These are phyloP conservation scores for Amphiduros pacificus DNA, from an alignment of 2,888 invertebrate species.

Conservation along the genomic window DNA sequence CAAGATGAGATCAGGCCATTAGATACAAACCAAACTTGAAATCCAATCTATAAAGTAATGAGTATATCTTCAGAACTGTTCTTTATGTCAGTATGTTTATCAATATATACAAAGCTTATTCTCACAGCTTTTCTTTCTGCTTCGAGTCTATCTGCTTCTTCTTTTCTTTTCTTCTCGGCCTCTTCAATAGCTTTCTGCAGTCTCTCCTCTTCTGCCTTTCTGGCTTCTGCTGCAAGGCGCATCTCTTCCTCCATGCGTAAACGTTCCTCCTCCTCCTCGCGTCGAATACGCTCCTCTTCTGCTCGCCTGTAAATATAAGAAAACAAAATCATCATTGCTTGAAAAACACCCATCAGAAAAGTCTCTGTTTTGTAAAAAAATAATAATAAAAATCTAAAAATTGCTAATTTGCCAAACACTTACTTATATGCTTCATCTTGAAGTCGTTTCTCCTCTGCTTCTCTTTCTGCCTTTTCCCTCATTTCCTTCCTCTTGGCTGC, in stretches of 20 bases:
- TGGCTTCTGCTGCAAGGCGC: slow-evolving; percentile 71
- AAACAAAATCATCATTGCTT: no score
- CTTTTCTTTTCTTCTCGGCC: slow-evolving; percentile 69
- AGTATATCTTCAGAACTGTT: no score
- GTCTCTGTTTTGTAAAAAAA: no score
- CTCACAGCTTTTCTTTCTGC: slow-evolving; percentile 47
- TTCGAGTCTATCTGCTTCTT: slow-evolving; percentile 65
- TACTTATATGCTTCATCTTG: neutral
- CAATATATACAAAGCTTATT: no score
- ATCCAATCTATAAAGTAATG: no score
- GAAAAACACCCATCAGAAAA: no score
- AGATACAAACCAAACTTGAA: neutral
- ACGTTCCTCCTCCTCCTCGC: slow-evolving; percentile 83
- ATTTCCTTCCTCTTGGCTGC: slow-evolving; percentile 86
- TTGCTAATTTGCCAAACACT: neutral
- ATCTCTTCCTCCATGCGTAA: slow-evolving; percentile 78
- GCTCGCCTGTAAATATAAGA: slow-evolving; percentile 64
- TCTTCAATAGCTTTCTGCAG: slow-evolving; percentile 79
- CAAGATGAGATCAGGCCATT: neutral
- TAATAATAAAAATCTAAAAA: no score
- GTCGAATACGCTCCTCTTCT: slow-evolving; percentile 72
- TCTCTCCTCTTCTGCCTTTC: slow-evolving; percentile 82
- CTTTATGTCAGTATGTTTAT: no score
- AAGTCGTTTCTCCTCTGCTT: slow-evolving; percentile 71
- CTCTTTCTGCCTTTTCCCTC: slow-evolving; percentile 86